A percentile compares a stretch with the other conserved stretches of the same genome.
phyloP scores from a whole-genome alignment of 2,113 vertebrate species.

The Phyllopteryx taeniolatus region DNA sequence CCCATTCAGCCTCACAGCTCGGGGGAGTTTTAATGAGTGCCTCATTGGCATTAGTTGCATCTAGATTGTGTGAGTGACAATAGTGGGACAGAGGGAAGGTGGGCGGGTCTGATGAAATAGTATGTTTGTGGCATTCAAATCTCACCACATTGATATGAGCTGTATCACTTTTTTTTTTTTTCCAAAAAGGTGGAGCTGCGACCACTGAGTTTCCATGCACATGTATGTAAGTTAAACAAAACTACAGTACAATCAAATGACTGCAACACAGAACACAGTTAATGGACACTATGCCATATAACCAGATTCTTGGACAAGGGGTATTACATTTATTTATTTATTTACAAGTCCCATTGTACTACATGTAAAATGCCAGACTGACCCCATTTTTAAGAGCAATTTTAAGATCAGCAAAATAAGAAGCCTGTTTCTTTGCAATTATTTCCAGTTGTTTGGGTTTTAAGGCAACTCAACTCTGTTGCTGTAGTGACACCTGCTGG shows the following conservation, averaged over 20 bases:
- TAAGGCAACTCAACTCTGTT: constrained; percentile 13
- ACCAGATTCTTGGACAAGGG: background rate
- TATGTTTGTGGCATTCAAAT: constrained; percentile 7
- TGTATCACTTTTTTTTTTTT: background rate
- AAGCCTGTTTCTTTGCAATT: constrained; percentile 3
- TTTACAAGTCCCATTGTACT: background rate
- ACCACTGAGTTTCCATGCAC: background rate
- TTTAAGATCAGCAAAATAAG: constrained; percentile 31
- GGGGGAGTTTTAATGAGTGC: background rate
- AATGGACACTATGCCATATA: background rate
- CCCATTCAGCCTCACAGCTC: background rate
- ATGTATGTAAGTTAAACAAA: background rate
- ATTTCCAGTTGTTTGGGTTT: constrained; percentile 10
- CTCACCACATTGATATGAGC: constrained; percentile 37
- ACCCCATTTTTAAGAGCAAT: constrained; percentile 4
- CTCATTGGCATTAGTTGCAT: background rate
- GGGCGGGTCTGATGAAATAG: constrained; percentile 2
- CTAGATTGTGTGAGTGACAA: background rate
- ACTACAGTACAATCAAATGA: background rate
- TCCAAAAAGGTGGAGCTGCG: background rate
- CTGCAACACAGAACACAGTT: background rate
- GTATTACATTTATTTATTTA: background rate
- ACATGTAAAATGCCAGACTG: constrained; percentile 6
- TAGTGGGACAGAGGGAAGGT: background rate
- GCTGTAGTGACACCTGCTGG: constrained; percentile 53